Evolutionary conservation across 2,888 invertebrate species (phyloP).

Genomic region (Limulus polyphemus): DNA sequence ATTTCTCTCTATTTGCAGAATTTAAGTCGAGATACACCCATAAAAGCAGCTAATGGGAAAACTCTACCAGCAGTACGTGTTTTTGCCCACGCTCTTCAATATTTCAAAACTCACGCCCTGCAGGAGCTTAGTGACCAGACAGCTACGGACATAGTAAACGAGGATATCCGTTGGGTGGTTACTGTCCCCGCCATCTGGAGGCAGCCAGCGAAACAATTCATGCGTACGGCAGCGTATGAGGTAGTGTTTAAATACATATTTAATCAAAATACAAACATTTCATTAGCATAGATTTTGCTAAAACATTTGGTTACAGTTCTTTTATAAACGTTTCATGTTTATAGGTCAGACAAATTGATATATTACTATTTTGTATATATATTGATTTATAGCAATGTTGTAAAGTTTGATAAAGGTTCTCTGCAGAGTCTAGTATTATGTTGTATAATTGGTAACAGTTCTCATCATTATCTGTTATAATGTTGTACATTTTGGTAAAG

Average conservation of each 20-base stretch:
- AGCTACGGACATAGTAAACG: constrained; percentile 36
- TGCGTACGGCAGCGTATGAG: constrained; percentile 44
- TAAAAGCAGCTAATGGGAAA: constrained; percentile 41
- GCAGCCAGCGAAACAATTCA: constrained; percentile 45
- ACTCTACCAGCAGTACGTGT: constrained; percentile 40
- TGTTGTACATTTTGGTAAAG: too few relatives aligned
- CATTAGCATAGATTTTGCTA: too few relatives aligned
- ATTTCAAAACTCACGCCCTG: constrained; percentile 43
- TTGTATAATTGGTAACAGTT: too few relatives aligned
- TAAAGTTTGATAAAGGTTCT: too few relatives aligned
- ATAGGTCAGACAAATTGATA: too few relatives aligned
- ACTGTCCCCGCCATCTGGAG: constrained; percentile 48
- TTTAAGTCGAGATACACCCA: constrained; percentile 38
- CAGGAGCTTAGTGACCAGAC: constrained; percentile 43
- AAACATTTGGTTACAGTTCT: too few relatives aligned
- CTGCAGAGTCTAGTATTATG: too few relatives aligned
- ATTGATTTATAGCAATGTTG: too few relatives aligned
- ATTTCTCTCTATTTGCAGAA: constrained; percentile 32
- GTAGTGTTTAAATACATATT: constrained; percentile 28
- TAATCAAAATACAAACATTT: too few relatives aligned
- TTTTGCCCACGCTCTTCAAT: constrained; percentile 42
- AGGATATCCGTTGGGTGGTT: constrained; percentile 45
- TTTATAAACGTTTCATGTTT: too few relatives aligned
- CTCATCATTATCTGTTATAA: too few relatives aligned
- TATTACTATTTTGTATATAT: too few relatives aligned